Base-by-base conservation (phyloP, 1,140 invertebrate species). In the Drosophila bifasciata region DNA sequence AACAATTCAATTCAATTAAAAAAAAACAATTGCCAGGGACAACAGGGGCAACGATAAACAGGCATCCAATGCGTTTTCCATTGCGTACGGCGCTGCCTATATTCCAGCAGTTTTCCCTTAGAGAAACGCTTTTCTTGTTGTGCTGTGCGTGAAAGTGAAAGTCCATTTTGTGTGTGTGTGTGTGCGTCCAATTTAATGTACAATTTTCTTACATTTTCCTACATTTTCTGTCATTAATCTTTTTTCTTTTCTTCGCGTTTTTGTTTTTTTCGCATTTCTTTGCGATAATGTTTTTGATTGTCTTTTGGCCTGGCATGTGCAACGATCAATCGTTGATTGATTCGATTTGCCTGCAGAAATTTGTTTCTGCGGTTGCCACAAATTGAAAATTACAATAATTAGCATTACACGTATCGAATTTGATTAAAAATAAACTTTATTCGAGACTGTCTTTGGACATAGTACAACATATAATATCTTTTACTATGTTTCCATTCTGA, bases 21-120 rank as follows among this genome's bases (percentile, higher is more conserved):
- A 86, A 6, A 86, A 80, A 88, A 71, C 77, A 86, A 86, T 71
- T 86, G 64, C 53, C 81, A 88, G 81, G 81, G 81, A 76, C 81
- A 71, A 75, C 81, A 88, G 81, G 81, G 81, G 74, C 81, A 71
- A 75, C 71, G n/a, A 36, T 36, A 36, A 46, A 32, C 43, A 40
- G 15, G 25, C 56, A 40, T 21, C 56, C 50, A 76, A 80, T 76
- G 68, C 57, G 66, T 85, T 85, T 79, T 50, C 25, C 72, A 84
- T 85, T 84, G 80, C 80, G 80, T 85, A 36, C 32, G 32, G 32
- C 11, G 9, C n/a, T n/a, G n/a, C n/a, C n/a, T 36, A 1, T 4
- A 4, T 36, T 3, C 11, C 32, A 13, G 11, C 5, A 53, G 67
- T 61, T 71, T 61, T 50, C 49, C 39, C 40, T 17, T 17, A 36